Evolutionary conservation across 2,888 invertebrate genomes (phyloP), one percentile per base, ranked within the genome.

Genomic region (Oeneis ivallda): DNA sequence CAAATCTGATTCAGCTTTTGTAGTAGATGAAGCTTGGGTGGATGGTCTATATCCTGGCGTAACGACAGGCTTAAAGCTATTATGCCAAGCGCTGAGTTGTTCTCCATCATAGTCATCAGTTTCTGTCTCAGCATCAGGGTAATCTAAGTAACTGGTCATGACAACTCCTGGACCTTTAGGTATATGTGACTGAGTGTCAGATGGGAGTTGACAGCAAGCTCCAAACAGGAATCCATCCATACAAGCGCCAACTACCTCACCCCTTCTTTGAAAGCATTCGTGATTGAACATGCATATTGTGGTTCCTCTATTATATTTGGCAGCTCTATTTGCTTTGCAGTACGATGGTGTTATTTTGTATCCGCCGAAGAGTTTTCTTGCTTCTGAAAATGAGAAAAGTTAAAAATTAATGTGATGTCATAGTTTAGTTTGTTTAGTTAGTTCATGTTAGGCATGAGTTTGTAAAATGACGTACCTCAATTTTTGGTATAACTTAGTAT

Each of bases 211-310:
- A 79, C 98, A 98, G 83, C 98, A 98, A 0, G 98, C 96, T 1
- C 98, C 98, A 77, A 97, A 97, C n/a, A 97, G 93, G 81, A 97
- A 97, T 0, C 98, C 97, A 77, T 98, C 97, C 95, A 97, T 96
- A 79, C 98, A 98, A 0, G 97, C 95, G 0, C 97, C 97, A 0
- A 98, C 96, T 0, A 72, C 97, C 79, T 95, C 94, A 0, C 98
- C 98, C 0, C 94, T 94, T 70, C 96, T 92, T 74, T 95, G 95
- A 0, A 93, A 92, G 80, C 98, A 98, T 81, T 98, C 97, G 78
- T 97, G 96, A 87, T 98, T 97, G 92, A 98, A 98, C 98, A 98
- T 98, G 86, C 98, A 98, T 77, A 97, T 95, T 47, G 95, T 96
- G 49, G 95, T 95, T 0, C 95, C 95, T 74, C 93, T 91, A 75